Evolutionary conservation across 2,888 invertebrate genomes (phyloP), one percentile per base, ranked within the genome.

Genomic region (Oscheius sp.): DNA sequence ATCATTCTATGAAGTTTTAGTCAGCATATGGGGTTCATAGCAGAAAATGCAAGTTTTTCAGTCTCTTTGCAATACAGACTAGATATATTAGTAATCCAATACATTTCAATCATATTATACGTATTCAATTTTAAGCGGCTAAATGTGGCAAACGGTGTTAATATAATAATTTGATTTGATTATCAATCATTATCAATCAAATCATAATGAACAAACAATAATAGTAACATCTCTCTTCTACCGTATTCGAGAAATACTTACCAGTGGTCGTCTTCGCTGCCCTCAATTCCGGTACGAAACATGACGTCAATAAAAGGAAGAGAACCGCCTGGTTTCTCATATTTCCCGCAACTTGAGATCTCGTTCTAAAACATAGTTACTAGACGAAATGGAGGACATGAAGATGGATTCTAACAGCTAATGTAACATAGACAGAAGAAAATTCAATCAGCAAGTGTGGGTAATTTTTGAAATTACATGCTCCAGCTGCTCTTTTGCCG

Each of bases 381-480:
- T 47, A 22, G 3, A 47, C 22, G 20, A 47, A 47, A 3, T 3
- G 5, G n/a, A 41, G 12, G 41, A 41, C 5, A 3, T 6, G 4
- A 12, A 20, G 4, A 41, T 4, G 41, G 12, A 41, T n/a, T 36
- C 8, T 36, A 24, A 47, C 20, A 22, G 22, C 20, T 24, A 47
- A 22, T 47, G 47, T 24, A 47, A 47, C 17, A 12, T 9, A 36
- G 36, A 36, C 8, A 6, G 24, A 12, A 47, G 22, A 47, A 47
- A 47, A 17, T 12, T 24, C 4, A 47, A 2, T 2, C 20, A 6
- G 24, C 47, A 47, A 24, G 47, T 47, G 47, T 6, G n/a, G n/a
- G n/a, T n/a, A n/a, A 8, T 47, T 47, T 47, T 20, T 20, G 22
- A 24, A 47, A 47, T 47, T 20, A 47, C 47, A 47, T 47, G 47